Conservation (phyloP, 2,113 vertebrate species). For the Catharus bicknelli region DNA sequence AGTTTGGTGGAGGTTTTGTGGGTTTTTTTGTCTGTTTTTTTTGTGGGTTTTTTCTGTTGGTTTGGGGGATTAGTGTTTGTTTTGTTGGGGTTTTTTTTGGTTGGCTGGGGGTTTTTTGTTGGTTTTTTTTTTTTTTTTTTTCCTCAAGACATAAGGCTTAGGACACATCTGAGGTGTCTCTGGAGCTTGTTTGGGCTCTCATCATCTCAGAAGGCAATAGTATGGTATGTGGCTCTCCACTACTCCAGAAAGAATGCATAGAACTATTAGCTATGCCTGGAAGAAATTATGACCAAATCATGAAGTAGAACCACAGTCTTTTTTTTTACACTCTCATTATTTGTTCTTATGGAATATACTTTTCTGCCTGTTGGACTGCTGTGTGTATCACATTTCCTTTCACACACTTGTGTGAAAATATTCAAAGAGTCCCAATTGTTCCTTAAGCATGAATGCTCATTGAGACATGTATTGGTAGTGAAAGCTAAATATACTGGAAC, state of each 20-base stretch:
- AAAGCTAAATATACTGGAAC: background rate
- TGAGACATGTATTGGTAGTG: background rate
- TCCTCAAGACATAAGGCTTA: background rate
- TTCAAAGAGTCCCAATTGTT: background rate
- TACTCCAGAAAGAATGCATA: background rate
- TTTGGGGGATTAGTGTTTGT: fast-evolving
- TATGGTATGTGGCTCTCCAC: background rate
- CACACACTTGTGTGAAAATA: background rate
- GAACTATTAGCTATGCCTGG: background rate
- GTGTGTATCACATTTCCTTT: background rate
- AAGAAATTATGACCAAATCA: background rate
- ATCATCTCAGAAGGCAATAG: background rate
- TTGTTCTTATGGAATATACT: background rate
- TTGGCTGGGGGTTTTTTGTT: fast-evolving
- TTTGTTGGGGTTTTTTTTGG: background rate
- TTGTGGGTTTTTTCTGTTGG: background rate
- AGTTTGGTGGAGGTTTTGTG: background rate
- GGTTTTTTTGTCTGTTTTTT: background rate
- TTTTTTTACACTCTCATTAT: background rate
- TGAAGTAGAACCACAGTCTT: background rate
- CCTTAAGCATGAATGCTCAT: background rate
- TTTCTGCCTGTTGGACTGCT: background rate
- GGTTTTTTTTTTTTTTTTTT: background rate
- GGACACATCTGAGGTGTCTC: background rate
- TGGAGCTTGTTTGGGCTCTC: background rate